A percentile compares a stretch with the other conserved stretches of the same genome.
These are phyloP conservation scores for Pangasius macronema DNA, from an alignment of 2,797 vertebrate genomes.

Conservation along the genomic window DNA sequence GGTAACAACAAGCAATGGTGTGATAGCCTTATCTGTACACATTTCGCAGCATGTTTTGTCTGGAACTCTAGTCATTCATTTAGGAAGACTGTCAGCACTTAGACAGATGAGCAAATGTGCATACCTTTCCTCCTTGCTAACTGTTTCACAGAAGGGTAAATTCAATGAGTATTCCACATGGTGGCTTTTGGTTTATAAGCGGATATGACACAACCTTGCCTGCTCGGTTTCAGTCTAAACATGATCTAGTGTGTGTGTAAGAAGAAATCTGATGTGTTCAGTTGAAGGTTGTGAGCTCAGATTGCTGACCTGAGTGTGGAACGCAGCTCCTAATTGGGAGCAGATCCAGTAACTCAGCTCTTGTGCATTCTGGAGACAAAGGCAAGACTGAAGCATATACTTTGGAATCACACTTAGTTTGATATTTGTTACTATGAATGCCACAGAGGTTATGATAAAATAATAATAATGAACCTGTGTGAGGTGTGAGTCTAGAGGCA, in stretches of 20 bases:
- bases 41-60: not conserved
- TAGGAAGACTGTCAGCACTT: constrained; percentile 47
- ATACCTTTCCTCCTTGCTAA: constrained; percentile 64
- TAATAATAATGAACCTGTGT: not conserved
- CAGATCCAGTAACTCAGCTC: constrained; percentile 51
- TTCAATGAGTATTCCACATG: constrained; percentile 65
- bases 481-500: not conserved
- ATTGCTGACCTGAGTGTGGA: constrained; percentile 61
- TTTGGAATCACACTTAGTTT: not conserved
- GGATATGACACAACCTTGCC: constrained; percentile 57
- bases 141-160: constrained; percentile 62
- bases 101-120: constrained; percentile 60
- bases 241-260: constrained; percentile 6
- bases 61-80: not conserved
- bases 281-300: constrained; percentile 57
- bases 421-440: not conserved
- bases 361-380: constrained; percentile 46
- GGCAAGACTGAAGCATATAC: constrained; percentile 16
- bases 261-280: constrained; percentile 59
- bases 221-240: constrained; percentile 61
- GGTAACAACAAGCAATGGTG: no score
- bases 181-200: constrained; percentile 56
- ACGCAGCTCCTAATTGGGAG: constrained; percentile 61
- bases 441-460: not conserved
- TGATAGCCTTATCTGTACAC: not conserved